These are phyloP conservation scores for Planiliza haematocheilus DNA, from an alignment of 2,113 vertebrate genomes.

Conservation along the genomic window DNA sequence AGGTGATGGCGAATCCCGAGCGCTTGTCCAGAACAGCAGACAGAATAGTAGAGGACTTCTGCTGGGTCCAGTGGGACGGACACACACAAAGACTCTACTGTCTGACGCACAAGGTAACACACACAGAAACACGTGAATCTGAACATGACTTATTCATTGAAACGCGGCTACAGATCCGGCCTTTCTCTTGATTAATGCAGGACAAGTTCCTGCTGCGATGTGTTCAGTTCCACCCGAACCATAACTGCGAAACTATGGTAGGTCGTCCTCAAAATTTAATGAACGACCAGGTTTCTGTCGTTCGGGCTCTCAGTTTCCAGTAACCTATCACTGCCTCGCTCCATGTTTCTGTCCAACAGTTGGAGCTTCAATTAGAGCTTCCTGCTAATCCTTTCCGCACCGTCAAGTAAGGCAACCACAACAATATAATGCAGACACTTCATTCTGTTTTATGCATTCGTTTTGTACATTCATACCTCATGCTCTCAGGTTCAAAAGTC, in stretches of 20 bases:
- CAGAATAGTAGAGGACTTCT: constrained; percentile 89
- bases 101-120: constrained; percentile 85
- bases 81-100: constrained; percentile 91
- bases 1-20: constrained; percentile 89
- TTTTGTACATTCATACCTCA: too few relatives aligned
- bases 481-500: background rate
- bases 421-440: too few relatives aligned
- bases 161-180: background rate
- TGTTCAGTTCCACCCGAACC: constrained; percentile 90
- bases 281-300: background rate
- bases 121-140: background rate
- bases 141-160: background rate
- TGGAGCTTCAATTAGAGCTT: constrained; percentile 79
- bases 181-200: constrained; percentile 67
- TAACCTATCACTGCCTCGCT: background rate
- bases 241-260: constrained; percentile 88
- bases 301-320: constrained; percentile 2
- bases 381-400: constrained; percentile 66
- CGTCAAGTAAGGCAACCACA: constrained; percentile 74
- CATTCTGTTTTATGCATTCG: too few relatives aligned
- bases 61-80: constrained; percentile 95
- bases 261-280: constrained; percentile 47
- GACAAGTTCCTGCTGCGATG: constrained; percentile 88
- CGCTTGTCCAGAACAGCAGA: constrained; percentile 83
- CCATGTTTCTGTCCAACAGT: constrained; percentile 62